These are phyloP conservation scores for Antechinus flavipes DNA, from an alignment of 2,113 vertebrate genomes.

Conservation along the genomic window DNA sequence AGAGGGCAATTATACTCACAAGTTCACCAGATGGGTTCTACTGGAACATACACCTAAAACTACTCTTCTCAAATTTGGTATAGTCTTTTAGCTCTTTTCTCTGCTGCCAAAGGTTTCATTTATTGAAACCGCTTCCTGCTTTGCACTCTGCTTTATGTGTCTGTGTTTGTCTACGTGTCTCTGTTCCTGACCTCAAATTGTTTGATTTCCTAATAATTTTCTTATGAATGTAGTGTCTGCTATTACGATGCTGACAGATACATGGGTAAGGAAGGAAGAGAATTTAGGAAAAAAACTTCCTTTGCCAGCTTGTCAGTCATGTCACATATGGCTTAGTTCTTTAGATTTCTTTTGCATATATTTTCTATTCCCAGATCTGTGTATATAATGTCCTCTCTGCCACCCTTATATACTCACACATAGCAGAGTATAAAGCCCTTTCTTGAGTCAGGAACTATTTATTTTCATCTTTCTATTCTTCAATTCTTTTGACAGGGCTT, in stretches of 20 bases:
- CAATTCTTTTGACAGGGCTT: background rate
- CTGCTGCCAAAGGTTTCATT: background rate
- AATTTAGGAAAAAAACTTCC: background rate
- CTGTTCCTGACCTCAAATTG: background rate
- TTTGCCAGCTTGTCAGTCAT: background rate
- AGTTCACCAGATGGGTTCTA: background rate
- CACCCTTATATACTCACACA: background rate
- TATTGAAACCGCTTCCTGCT: background rate
- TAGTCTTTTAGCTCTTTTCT: background rate
- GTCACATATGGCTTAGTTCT: background rate
- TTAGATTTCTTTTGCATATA: background rate
- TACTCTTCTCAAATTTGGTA: background rate
- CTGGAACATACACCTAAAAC: background rate
- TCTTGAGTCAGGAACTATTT: background rate
- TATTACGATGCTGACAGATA: background rate
- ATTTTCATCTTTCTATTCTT: background rate
- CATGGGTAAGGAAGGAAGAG: background rate
- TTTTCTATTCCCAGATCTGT: background rate
- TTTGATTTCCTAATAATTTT: background rate
- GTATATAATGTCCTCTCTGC: background rate
- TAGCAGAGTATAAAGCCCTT: background rate
- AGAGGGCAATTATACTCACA: background rate
- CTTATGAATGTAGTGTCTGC: background rate
- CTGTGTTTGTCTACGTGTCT: background rate
- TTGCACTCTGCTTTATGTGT: background rate